A percentile compares a stretch with the other conserved stretches of the same genome.
Evolutionary conservation across 1,140 invertebrate species (phyloP).

Genomic region (Drosophila santomea): DNA sequence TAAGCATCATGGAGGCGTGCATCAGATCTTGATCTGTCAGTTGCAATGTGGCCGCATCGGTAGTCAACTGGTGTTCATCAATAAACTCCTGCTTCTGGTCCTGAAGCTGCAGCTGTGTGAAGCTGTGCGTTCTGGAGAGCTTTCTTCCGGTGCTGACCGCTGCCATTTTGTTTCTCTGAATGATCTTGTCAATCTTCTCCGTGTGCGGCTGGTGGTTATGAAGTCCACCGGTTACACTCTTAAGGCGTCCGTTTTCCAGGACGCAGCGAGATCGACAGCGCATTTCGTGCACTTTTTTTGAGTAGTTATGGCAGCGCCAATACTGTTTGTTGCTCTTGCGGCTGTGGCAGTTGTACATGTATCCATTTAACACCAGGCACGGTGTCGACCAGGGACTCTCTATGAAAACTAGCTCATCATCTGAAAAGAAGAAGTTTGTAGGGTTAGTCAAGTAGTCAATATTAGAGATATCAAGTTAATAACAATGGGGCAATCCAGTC

Average conservation of each 20-base stretch:
- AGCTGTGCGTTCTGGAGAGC: slow-evolving; percentile 29
- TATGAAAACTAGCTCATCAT: slow-evolving; percentile 68
- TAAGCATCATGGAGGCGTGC: slow-evolving; percentile 67
- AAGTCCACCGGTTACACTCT: slow-evolving; percentile 70
- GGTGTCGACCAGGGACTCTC: slow-evolving; percentile 84
- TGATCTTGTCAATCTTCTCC: slow-evolving; percentile 83
- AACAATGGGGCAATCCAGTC: background rate
- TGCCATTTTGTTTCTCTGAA: slow-evolving; percentile 71
- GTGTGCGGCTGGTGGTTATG: slow-evolving; percentile 84
- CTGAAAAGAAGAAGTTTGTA: slow-evolving; percentile 23
- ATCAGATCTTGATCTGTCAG: slow-evolving; percentile 66
- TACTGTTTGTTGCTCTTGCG: slow-evolving; percentile 80
- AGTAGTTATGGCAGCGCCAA: slow-evolving; percentile 84
- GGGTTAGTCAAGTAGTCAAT: slow-evolving; percentile 21
- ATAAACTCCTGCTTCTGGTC: slow-evolving; percentile 37
- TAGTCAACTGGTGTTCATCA: slow-evolving; percentile 27
- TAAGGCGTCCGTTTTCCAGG: slow-evolving; percentile 73
- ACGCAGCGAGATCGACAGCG: slow-evolving; percentile 84
- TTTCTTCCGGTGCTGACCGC: slow-evolving; percentile 42
- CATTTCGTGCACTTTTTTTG: slow-evolving; percentile 72
- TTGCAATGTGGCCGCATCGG: slow-evolving; percentile 50
- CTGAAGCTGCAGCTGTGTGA: slow-evolving; percentile 39
- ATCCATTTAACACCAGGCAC: slow-evolving; percentile 77
- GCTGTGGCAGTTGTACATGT: slow-evolving; percentile 84
- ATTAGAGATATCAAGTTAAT: no score